A percentile compares a stretch with the other conserved stretches of the same genome.
Evolutionary conservation across 2,113 vertebrate species (phyloP).

Genomic region (Tauraco erythrolophus): DNA sequence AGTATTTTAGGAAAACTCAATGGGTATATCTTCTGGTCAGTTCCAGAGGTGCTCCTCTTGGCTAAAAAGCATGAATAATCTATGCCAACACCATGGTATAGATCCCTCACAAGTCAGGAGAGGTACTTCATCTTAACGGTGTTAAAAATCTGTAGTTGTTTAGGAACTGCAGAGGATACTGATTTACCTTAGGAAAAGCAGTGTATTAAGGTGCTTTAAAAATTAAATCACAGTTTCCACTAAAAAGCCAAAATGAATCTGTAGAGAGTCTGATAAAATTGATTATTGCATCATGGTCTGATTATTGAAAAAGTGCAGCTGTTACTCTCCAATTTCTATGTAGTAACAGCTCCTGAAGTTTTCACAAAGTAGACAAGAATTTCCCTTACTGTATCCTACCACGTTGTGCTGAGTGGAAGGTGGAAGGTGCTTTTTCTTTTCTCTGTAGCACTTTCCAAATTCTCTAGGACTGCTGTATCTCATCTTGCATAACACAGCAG

Average conservation of each 20-base stretch:
- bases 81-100: neutral
- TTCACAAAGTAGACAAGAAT: neutral
- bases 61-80: neutral
- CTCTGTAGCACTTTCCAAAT: neutral
- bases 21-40: neutral
- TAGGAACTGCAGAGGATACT: neutral
- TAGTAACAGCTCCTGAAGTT: neutral
- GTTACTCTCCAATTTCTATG: neutral
- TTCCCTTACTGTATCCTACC: neutral
- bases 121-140: neutral
- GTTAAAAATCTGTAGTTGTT: neutral
- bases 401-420: neutral
- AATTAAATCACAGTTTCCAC: neutral
- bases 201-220: fast-evolving
- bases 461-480: slow-evolving; percentile 50
- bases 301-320: neutral
- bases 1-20: neutral
- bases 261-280: neutral
- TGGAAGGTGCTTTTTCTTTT: neutral
- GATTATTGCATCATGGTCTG: neutral
- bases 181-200: neutral
- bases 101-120: neutral
- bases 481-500: slow-evolving; percentile 73
- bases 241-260: neutral
- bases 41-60: neutral